phyloP scores from a whole-genome alignment of 92 coral and sea anemone genomes.

The Umimayanthus kanabou region DNA sequence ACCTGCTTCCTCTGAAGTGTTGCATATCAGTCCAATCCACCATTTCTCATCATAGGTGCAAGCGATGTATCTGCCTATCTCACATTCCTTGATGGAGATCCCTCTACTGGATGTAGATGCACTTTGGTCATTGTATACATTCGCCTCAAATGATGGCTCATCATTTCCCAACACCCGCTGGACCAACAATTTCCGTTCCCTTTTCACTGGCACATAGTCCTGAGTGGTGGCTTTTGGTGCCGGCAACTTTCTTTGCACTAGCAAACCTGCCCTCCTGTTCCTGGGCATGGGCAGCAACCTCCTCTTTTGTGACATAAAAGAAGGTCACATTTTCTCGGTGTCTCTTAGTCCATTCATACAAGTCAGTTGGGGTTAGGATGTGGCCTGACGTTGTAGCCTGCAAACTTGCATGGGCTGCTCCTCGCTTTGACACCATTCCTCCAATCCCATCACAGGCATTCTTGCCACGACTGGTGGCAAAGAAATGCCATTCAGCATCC shows the following conservation, averaged over 20 bases:
- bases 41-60: conserved; percentile 27
- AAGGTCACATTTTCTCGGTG: background rate
- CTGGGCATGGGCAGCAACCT: conserved; percentile 19
- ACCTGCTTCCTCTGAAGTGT: conserved; percentile 27
- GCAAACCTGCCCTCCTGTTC: conserved; percentile 15
- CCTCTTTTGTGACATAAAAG: conserved; percentile 20
- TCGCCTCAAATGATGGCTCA: conserved; percentile 30
- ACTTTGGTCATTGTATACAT: conserved; percentile 1
- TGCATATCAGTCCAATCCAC: conserved; percentile 24
- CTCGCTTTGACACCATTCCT: conserved; percentile 33
- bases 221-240: conserved; percentile 2
- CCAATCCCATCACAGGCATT: conserved; percentile 46
- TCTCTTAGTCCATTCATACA: conserved; percentile 1
- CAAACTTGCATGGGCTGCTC: conserved; percentile 34
- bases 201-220: conserved; percentile 18
- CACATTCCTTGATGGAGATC: conserved; percentile 23
- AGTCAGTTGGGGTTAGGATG: background rate
- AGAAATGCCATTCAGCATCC: background rate
- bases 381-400: background rate
- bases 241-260: background rate
- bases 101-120: background rate
- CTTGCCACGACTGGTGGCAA: background rate
- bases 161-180: conserved; percentile 3
- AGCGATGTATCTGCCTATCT: conserved; percentile 36
- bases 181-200: background rate